A percentile compares a stretch with the other conserved stretches of the same genome.
These are phyloP conservation scores for Ascaphus truei DNA, from an alignment of 2,113 vertebrate genomes.

Conservation along the genomic window DNA sequence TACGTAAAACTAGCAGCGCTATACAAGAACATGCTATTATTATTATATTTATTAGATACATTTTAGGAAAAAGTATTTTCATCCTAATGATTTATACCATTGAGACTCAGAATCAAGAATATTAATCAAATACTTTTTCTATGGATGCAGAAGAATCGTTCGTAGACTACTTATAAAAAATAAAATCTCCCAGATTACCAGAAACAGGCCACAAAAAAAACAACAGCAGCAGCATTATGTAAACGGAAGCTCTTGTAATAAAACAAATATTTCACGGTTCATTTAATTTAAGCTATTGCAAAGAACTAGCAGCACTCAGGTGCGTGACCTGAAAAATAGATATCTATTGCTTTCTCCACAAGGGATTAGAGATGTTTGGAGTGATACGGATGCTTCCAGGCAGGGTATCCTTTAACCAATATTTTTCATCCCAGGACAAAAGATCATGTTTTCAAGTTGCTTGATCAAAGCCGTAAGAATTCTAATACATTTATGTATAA, in stretches of 20 bases:
- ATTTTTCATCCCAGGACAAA: slow-evolving; percentile 27
- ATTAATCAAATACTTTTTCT: no score
- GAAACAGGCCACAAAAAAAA: slow-evolving; percentile 17
- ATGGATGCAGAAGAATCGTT: background rate
- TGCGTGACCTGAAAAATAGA: slow-evolving; percentile 60
- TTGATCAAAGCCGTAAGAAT: slow-evolving; percentile 31
- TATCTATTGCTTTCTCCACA: slow-evolving; percentile 49
- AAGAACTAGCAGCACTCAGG: slow-evolving; percentile 60
- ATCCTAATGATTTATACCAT: no score
- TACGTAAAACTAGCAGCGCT: no score
- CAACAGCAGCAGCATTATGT: slow-evolving; percentile 45
- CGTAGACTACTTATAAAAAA: slow-evolving; percentile 18
- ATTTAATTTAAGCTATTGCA: slow-evolving; percentile 69
- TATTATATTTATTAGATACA: no score
- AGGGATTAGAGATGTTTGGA: slow-evolving; percentile 44
- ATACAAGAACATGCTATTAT: no score
- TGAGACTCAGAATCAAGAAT: no score
- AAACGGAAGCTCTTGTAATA: slow-evolving; percentile 62
- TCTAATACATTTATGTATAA: slow-evolving; percentile 28
- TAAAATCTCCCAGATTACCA: slow-evolving; percentile 12
- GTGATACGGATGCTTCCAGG: slow-evolving; percentile 47
- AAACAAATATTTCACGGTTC: slow-evolving; percentile 71
- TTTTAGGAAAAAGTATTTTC: no score
- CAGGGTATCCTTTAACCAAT: slow-evolving; percentile 40
- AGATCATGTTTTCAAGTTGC: slow-evolving; percentile 31